Evolutionary conservation across 53 echinoderm and acorn worm species (phyloP).

Genomic region (Glandiceps talaboti): DNA sequence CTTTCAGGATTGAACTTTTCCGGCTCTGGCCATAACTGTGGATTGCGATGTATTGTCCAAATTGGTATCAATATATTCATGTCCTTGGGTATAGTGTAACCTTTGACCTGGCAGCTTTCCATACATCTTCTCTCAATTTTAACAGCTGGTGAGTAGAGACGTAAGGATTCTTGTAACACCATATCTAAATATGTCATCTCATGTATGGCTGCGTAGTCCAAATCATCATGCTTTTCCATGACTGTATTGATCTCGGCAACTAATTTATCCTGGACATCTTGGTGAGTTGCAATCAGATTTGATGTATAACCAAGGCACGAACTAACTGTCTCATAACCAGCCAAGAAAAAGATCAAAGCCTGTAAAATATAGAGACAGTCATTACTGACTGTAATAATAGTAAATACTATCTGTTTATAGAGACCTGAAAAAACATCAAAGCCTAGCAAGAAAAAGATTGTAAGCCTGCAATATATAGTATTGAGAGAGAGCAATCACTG

Average conservation of each 20-base stretch:
- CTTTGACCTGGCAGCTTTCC: conserved; percentile 29
- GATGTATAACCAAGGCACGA: conserved; percentile 30
- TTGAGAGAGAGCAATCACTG: too few relatives aligned
- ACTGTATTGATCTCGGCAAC: conserved; percentile 42
- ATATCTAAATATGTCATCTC: conserved; percentile 61
- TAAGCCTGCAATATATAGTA: too few relatives aligned
- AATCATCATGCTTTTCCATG: conserved; percentile 36
- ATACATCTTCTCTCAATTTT: conserved; percentile 34
- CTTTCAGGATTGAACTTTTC: conserved; percentile 26
- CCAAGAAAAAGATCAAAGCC: conserved; percentile 47
- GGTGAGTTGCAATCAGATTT: conserved; percentile 44
- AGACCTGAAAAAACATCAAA: too few relatives aligned
- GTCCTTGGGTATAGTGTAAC: conserved; percentile 18
- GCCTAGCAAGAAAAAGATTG: too few relatives aligned
- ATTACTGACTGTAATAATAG: too few relatives aligned
- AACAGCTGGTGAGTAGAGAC: conserved; percentile 50
- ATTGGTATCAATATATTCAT: conserved; percentile 10
- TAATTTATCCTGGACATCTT: conserved; percentile 47
- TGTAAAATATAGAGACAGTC: too few relatives aligned
- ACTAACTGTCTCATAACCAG: conserved; percentile 63
- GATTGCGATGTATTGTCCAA: conserved; percentile 20
- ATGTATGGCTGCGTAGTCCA: conserved; percentile 32
- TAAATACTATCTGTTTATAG: too few relatives aligned
- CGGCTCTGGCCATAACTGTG: conserved; percentile 23
- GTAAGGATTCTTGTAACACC: conserved; percentile 43